Percentiles rank a stretch among this genome's conserved stretches.
Evolutionary conservation across 2,797 vertebrate species (phyloP).

Genomic region (Sibirionetta formosa): DNA sequence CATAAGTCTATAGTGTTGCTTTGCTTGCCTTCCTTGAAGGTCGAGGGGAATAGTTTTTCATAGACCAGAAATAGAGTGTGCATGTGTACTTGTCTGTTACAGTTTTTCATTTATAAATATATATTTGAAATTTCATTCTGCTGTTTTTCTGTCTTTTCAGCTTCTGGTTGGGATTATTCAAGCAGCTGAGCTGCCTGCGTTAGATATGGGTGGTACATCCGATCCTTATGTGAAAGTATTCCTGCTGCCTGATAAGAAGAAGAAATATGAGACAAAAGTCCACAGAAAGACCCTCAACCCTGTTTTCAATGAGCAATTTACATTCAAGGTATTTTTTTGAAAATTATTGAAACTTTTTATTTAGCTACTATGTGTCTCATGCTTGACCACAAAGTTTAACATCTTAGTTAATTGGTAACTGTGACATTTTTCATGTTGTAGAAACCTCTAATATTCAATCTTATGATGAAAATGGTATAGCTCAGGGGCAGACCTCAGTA

Average conservation of each 20-base stretch:
- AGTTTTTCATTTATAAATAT: slow-evolving; percentile 14
- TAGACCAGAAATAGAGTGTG: slow-evolving; percentile 47
- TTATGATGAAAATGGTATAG: neutral
- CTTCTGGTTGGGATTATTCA: slow-evolving; percentile 98
- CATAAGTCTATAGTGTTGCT: slow-evolving; percentile 58
- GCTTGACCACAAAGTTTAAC: neutral
- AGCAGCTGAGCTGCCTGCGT: slow-evolving; percentile 95
- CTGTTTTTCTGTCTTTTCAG: slow-evolving; percentile 79
- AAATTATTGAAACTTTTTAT: neutral
- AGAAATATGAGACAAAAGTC: slow-evolving; percentile 99
- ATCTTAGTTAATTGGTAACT: neutral
- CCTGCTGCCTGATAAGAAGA: slow-evolving; percentile 98
- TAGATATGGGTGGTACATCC: slow-evolving; percentile 98
- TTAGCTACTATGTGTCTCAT: neutral
- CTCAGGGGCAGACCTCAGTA: neutral
- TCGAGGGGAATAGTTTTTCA: slow-evolving; percentile 11
- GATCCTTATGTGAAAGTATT: slow-evolving; percentile 98
- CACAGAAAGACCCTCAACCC: slow-evolving; percentile 99
- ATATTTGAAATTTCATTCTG: slow-evolving; percentile 30
- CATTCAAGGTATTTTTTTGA: slow-evolving; percentile 91
- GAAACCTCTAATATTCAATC: neutral
- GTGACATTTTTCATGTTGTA: neutral
- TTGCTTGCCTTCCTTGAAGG: slow-evolving; percentile 67
- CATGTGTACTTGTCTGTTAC: slow-evolving; percentile 30
- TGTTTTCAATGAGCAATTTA: slow-evolving; percentile 98